A percentile compares a stretch with the other conserved stretches of the same genome.
phyloP scores from a whole-genome alignment of 2,888 invertebrate species.

The Julus scanicus region DNA sequence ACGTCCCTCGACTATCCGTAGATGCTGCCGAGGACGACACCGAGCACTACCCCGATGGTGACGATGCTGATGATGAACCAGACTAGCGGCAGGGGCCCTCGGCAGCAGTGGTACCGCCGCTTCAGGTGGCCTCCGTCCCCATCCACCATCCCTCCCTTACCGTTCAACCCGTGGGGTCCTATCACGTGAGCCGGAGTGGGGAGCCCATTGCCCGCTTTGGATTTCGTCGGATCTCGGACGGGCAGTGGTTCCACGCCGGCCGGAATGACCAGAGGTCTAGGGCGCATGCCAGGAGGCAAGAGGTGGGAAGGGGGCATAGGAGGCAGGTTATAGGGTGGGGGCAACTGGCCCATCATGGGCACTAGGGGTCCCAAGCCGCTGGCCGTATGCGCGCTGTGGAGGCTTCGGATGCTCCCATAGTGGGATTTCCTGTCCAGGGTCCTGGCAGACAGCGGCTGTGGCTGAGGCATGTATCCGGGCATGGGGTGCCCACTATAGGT shows the following conservation, averaged over 20 bases:
- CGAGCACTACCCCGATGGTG: conserved; percentile 58
- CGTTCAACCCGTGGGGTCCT: not conserved
- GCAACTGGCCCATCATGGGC: conserved; percentile 32
- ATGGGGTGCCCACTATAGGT: conserved; percentile 44
- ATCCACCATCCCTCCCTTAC: not conserved
- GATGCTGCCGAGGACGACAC: conserved; percentile 58
- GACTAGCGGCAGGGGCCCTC: conserved; percentile 58
- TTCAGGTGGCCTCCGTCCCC: conserved; percentile 38
- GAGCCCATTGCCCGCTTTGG: conserved; percentile 54
- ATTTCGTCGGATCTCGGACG: conserved; percentile 60
- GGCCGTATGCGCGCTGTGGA: conserved; percentile 50
- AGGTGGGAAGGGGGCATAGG: conserved; percentile 59
- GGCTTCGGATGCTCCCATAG: conserved; percentile 57
- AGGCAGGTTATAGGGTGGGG: conserved; percentile 57
- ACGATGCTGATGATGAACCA: conserved; percentile 59
- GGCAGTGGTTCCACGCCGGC: conserved; percentile 60
- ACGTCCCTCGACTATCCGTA: conserved; percentile 52
- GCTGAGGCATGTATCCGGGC: conserved; percentile 18
- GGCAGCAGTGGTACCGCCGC: conserved; percentile 57
- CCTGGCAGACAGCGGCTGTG: conserved; percentile 48
- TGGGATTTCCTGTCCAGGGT: conserved; percentile 55
- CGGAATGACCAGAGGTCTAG: conserved; percentile 60
- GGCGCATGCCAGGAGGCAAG: conserved; percentile 60
- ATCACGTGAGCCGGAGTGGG: not conserved
- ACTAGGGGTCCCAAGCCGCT: not conserved